Evolutionary conservation across 2,113 vertebrate genomes (phyloP).

Genomic region (Kryptolebias marmoratus): DNA sequence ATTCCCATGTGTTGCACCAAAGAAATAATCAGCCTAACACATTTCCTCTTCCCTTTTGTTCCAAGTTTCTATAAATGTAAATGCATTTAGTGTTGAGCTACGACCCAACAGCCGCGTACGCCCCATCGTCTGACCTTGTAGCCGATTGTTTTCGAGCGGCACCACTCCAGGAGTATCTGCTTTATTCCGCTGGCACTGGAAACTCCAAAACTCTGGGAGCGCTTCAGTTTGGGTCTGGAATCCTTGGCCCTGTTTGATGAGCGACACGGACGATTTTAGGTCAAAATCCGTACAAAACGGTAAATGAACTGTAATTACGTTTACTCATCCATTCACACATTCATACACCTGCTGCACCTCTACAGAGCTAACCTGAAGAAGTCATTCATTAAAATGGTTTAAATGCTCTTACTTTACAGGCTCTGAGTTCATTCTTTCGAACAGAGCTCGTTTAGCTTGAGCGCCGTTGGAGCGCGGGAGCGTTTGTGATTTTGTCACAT

Average conservation of each 20-base stretch:
- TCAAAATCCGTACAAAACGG: no score
- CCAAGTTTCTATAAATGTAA: no score
- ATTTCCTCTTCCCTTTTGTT: no score
- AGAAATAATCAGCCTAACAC: no score
- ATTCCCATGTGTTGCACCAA: no score
- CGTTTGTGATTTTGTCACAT: slow-evolving; percentile 86
- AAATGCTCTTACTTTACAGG: slow-evolving; percentile 77
- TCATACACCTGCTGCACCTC: no score
- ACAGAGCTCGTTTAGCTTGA: slow-evolving; percentile 86
- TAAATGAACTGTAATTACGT: no score
- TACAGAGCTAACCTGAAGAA: no score
- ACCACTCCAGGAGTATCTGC: slow-evolving; percentile 94
- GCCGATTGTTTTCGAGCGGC: slow-evolving; percentile 93
- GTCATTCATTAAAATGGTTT: background rate
- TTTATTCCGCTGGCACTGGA: slow-evolving; percentile 95
- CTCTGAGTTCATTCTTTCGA: slow-evolving; percentile 89
- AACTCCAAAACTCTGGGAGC: slow-evolving; percentile 91
- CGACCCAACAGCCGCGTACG: no score
- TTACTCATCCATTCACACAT: no score
- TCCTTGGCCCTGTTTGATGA: slow-evolving; percentile 81
- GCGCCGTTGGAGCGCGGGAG: slow-evolving; percentile 81
- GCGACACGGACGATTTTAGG: background rate
- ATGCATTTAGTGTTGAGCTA: no score
- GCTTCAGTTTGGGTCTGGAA: slow-evolving; percentile 88
- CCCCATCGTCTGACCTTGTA: slow-evolving; percentile 83